Base-by-base conservation (phyloP, 2,113 vertebrate species). In the Ovibos moschatus region DNA sequence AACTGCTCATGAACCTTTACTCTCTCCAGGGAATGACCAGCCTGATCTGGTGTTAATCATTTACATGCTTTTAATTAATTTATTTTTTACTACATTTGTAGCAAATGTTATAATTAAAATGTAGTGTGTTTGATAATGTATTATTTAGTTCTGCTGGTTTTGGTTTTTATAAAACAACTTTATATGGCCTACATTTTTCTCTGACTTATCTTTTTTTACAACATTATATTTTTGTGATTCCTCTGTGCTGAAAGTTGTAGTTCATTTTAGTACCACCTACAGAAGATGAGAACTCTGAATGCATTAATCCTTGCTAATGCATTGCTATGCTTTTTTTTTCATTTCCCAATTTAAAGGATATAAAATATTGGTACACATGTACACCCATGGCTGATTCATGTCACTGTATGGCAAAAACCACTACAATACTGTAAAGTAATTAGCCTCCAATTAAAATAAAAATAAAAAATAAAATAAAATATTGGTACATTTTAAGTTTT, bases 341-440 rank as follows among this genome's bases (percentile, higher is more conserved):
- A 23, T 90, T 62, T 95, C 27, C 55, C 81, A 85, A 88, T 91
- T 89, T 93, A 88, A 94, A 67, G 36, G 12, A 23, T 60, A 57
- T 60, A 40, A 94, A 89, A 62, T 83, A 21, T 6, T 67, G 33
- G 21, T 45, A 50, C 45, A 51, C 58, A 33, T 62, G 60, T 62
- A 16, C 30, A 62, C 0, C 1, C 14, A 16, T 62, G 60, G 60
- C 30, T 62, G 60, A 16, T 62, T 62, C 60, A 62, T 62, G 28
- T 16, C 60, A 33, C 33, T 62, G 60, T 16, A 62, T 33, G 30
- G 30, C 28, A 33, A 62, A 62, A 62, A 7, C 60, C 60, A 62
- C 28, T 62, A 62, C 60, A 33, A 33, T 62, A 62, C 1, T 3
- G 0, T 62, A 30, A 60, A 62, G 58, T 30, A 62, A 33, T 62